phyloP scores from a whole-genome alignment of 2,797 vertebrate genomes.

The Chrysocyon brachyurus region DNA sequence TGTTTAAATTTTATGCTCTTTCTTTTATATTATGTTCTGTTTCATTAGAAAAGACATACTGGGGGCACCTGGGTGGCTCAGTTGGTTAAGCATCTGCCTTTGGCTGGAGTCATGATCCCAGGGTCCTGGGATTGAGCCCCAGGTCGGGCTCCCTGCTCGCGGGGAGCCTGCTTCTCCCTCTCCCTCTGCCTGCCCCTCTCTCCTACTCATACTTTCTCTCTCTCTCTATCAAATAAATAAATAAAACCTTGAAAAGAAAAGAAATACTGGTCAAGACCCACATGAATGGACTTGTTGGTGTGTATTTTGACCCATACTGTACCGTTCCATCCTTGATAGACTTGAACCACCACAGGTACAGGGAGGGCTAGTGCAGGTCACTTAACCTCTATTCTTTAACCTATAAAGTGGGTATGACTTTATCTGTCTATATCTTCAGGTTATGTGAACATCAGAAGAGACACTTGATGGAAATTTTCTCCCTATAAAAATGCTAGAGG shows the following conservation, averaged over 20 bases:
- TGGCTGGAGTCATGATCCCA: too few relatives aligned
- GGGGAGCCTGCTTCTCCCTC: too few relatives aligned
- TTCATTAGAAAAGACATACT: background rate
- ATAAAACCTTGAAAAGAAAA: background rate
- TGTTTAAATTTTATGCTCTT: background rate
- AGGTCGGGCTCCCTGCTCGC: too few relatives aligned
- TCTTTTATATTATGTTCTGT: background rate
- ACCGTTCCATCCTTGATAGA: background rate
- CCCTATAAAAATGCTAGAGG: background rate
- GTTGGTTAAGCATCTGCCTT: too few relatives aligned
- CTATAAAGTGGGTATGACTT: background rate
- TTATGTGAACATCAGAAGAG: background rate
- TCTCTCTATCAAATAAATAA: too few relatives aligned
- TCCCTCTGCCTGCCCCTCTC: too few relatives aligned
- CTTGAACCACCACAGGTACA: background rate
- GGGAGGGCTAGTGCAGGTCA: background rate
- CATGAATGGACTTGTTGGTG: background rate
- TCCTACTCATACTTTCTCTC: too few relatives aligned
- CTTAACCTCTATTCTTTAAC: background rate
- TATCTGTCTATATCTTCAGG: background rate
- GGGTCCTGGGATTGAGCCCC: too few relatives aligned
- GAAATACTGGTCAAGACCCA: background rate
- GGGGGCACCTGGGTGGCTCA: too few relatives aligned
- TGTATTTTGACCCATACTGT: background rate
- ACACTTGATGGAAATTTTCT: background rate